These are phyloP conservation scores for Drosophila aldrichi DNA, from an alignment of 2,888 invertebrate genomes.

Conservation along the genomic window DNA sequence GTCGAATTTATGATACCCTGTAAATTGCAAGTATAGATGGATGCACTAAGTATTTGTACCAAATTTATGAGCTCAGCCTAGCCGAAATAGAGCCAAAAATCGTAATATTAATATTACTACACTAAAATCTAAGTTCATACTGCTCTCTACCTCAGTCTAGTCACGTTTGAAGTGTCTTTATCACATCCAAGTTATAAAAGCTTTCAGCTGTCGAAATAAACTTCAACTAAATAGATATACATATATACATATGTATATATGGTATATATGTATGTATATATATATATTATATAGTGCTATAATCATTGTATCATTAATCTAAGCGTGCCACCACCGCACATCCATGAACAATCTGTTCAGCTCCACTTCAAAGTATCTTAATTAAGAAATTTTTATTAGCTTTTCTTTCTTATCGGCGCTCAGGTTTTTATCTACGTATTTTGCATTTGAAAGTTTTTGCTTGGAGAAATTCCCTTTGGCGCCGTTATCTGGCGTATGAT, in stretches of 20 bases:
- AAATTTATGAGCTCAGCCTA: no score
- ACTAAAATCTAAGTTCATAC: not conserved
- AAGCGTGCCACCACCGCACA: conserved; percentile 3
- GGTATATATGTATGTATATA: not conserved
- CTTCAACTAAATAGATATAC: not conserved
- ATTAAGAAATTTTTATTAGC: conserved; percentile 20
- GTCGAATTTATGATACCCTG: no score
- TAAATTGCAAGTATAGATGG: no score
- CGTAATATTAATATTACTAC: not conserved
- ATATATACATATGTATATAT: not conserved
- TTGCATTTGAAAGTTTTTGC: conserved; percentile 24
- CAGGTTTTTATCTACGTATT: conserved; percentile 9
- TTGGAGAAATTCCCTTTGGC: conserved; percentile 14
- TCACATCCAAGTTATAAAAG: not conserved
- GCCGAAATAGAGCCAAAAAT: not conserved
- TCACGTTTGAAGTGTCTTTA: not conserved
- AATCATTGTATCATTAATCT: conserved; percentile 3
- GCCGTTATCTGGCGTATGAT: conserved; percentile 15
- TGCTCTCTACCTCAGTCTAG: not conserved
- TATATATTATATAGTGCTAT: not conserved
- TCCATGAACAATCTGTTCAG: conserved; percentile 7
- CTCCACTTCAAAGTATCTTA: conserved; percentile 18
- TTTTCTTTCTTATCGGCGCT: conserved; percentile 21
- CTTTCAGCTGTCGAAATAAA: not conserved
- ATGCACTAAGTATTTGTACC: no score